These are phyloP conservation scores for Hirtodrosophila histrioides DNA, from an alignment of 2,888 invertebrate species.

Conservation along the genomic window DNA sequence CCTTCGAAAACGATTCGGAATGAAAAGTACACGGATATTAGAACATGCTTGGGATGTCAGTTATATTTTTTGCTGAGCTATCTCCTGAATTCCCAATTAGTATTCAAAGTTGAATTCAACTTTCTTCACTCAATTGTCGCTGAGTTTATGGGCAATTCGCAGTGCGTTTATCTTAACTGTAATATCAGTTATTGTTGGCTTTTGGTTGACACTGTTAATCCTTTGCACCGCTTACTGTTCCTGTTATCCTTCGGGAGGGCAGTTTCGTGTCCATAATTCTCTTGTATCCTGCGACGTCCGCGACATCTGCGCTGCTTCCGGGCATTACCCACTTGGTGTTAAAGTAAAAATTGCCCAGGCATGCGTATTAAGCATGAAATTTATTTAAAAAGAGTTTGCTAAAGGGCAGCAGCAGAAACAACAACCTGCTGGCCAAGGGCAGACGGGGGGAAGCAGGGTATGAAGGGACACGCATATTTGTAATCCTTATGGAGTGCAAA, in stretches of 20 bases:
- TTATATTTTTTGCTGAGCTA: not conserved
- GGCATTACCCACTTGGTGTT: constrained; percentile 73
- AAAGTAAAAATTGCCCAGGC: constrained; percentile 73
- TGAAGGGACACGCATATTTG: constrained; percentile 57
- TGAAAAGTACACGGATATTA: too few species aligned
- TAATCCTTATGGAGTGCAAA: constrained; percentile 81
- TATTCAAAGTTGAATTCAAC: not conserved
- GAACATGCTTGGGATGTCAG: too few species aligned
- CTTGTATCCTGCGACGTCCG: constrained; percentile 42
- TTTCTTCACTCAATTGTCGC: not conserved
- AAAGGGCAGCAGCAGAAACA: constrained; percentile 14
- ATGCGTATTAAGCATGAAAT: constrained; percentile 81
- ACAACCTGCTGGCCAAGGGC: constrained; percentile 19
- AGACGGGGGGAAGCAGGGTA: not conserved
- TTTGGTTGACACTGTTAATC: constrained; percentile 16
- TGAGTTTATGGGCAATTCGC: constrained; percentile 20
- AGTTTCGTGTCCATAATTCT: constrained; percentile 41
- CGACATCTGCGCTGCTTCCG: constrained; percentile 76
- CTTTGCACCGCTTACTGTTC: constrained; percentile 3
- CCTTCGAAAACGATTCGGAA: too few species aligned
- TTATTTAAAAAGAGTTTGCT: constrained; percentile 55
- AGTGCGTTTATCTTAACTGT: constrained; percentile 18
- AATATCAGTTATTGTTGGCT: constrained; percentile 10
- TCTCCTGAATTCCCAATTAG: not conserved
- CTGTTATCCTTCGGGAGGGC: constrained; percentile 27